Evolutionary conservation across 2,888 invertebrate species (phyloP), one percentile per base, ranked within the genome.

Genomic region (Trachelus tabidus): DNA sequence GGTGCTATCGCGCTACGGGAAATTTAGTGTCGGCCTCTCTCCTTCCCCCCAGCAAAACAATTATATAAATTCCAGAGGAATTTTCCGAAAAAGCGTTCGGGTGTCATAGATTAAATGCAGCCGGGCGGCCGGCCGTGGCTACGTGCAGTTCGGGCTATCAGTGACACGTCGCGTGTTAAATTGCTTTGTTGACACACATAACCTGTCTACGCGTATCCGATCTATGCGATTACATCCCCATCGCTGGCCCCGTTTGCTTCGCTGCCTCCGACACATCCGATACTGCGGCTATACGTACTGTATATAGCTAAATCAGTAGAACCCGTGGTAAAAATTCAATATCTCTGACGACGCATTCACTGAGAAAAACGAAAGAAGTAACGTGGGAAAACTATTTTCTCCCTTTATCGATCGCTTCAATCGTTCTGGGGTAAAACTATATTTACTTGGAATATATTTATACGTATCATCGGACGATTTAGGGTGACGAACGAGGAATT

Each of bases 11-110:
- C 83, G 81, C 82, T 80, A 83, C 85, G 86, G 81, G 79, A 86
- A 87, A 91, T 91, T 90, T 91, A 90, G 86, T 88, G 89, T 83
- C 87, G 85, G 85, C 81, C 12, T 12, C 12, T 1, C 40, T 0
- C 15, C 37, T 1, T 1, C 11, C 12, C 31, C 85, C 88, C 85
- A 87, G 89, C 88, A 90, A 91, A 91, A 91, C 91, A 91, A 91
- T 91, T 91, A 91, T 90, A 91, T 91, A 91, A 90, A 90, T 89
- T 90, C 87, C 86, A 83, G 78, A 83, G 84, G 87, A 89, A 90
- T 91, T 90, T 90, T 88, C 85, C 80, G 88, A 89, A 90, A 90
- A 89, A 89, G 81, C 87, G 83, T 86, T 86, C 83, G 84, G 81
- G 82, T 81, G 87, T 85, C 86, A 87, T 90, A 90, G 89, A 90